phyloP scores from a whole-genome alignment of 2,113 vertebrate genomes.

The Seriola rivoliana region DNA sequence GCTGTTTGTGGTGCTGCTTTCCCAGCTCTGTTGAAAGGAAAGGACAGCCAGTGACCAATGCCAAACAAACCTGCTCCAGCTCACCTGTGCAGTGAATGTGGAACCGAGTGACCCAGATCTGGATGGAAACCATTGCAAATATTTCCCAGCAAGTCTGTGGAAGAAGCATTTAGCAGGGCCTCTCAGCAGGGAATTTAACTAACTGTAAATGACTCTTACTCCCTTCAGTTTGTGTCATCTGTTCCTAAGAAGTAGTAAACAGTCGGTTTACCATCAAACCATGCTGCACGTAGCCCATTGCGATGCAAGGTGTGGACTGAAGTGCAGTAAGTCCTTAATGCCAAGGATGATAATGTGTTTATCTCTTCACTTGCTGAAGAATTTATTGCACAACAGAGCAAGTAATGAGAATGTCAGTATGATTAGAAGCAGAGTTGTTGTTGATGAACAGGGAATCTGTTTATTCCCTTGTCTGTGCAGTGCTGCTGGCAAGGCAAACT shows the following conservation, averaged over 20 bases:
- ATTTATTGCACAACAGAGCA: constrained; percentile 16
- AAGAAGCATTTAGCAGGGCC: constrained; percentile 76
- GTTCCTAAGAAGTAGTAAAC: constrained; percentile 78
- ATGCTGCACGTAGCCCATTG: constrained; percentile 34
- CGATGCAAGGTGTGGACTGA: constrained; percentile 36
- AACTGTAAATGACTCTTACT: constrained; percentile 81
- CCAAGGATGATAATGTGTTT: constrained; percentile 3
- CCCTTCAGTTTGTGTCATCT: constrained; percentile 77
- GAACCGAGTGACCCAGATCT: constrained; percentile 82
- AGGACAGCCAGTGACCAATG: constrained; percentile 77
- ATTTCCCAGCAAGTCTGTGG: constrained; percentile 82
- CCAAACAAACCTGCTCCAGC: constrained; percentile 82
- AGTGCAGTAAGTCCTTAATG: constrained; percentile 29
- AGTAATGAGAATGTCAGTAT: background rate
- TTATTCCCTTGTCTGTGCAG: constrained; percentile 63
- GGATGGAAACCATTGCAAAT: constrained; percentile 85
- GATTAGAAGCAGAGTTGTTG: constrained; percentile 58
- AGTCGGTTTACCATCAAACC: constrained; percentile 64
- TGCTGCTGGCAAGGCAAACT: constrained; percentile 55
- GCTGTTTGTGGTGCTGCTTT: constrained; percentile 78
- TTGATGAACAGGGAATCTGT: constrained; percentile 64
- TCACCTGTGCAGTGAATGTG: constrained; percentile 83
- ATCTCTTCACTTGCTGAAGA: background rate
- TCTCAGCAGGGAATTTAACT: constrained; percentile 77
- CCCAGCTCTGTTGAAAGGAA: constrained; percentile 81